These are phyloP conservation scores for Syngnathus scovelli DNA, from an alignment of 2,113 vertebrate genomes.

Conservation along the genomic window DNA sequence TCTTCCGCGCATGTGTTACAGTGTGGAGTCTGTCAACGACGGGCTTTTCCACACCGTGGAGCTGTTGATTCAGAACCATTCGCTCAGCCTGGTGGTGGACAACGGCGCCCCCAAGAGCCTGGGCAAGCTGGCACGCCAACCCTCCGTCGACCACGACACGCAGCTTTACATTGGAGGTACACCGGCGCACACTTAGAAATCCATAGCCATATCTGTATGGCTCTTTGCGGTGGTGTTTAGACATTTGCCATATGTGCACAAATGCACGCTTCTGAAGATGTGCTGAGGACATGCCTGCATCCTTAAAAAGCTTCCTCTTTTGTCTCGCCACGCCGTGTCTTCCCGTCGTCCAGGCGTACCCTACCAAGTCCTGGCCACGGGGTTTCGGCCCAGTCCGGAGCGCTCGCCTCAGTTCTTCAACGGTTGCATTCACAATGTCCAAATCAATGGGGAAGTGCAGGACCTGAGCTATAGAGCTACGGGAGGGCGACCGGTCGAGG, in stretches of 20 bases:
- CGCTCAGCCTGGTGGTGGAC: conserved; percentile 91
- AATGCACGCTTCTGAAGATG: conserved; percentile 2
- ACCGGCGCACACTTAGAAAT: background rate
- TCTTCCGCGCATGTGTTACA: conserved; percentile 45
- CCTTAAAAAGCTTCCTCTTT: background rate
- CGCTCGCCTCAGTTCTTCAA: conserved; percentile 82
- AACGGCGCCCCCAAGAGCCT: conserved; percentile 90
- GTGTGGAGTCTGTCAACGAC: conserved; percentile 94
- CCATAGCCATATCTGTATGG: background rate
- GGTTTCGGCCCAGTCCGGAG: conserved; percentile 81
- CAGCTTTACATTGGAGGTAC: conserved; percentile 94
- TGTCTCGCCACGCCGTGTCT: background rate
- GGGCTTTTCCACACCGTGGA: conserved; percentile 93
- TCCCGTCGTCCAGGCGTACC: conserved; percentile 77
- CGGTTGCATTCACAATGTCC: conserved; percentile 90
- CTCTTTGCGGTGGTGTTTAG: conserved; percentile 17
- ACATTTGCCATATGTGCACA: conserved; percentile 5
- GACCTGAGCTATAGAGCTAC: conserved; percentile 75
- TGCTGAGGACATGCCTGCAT: conserved; percentile 8
- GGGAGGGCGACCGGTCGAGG: conserved; percentile 58
- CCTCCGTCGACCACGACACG: conserved; percentile 81
- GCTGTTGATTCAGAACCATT: conserved; percentile 89
- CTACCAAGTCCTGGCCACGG: conserved; percentile 76
- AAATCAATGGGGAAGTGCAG: conserved; percentile 89
- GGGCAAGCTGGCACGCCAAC: conserved; percentile 87